Evolutionary conservation across 35 echinoderm and acorn worm species (phyloP), one percentile per base, ranked within the genome.

Genomic region (Acanthaster planci): DNA sequence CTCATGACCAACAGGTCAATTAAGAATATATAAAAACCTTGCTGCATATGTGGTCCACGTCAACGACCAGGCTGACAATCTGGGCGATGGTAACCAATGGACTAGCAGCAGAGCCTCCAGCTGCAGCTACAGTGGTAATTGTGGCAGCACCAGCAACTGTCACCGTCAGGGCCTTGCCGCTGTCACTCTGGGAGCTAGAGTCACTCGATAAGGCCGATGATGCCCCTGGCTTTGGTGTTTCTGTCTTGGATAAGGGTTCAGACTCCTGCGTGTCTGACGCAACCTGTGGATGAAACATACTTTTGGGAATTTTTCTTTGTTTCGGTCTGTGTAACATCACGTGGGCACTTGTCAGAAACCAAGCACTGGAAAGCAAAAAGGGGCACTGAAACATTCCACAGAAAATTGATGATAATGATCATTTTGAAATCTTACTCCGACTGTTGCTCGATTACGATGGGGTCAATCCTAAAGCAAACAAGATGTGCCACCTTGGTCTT

Each of bases 1-100:
- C n/a, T n/a, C n/a, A n/a, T n/a, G n/a, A n/a, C n/a, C n/a, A n/a
- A n/a, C n/a, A n/a, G n/a, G n/a, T n/a, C n/a, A n/a, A n/a, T n/a
- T n/a, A 47, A 6, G 42, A 47, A 47, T 31, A 0, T 14, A 59
- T 37, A 88, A 76, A 84, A 14, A 91, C 77, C 89, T 85, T 67
- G 51, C 76, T 44, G 50, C 55, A 85, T 31, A 87, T 37, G 17
- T 39, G 55, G 84, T 98, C 95, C 72, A 98, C 72, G 67, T 98
- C 95, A 39, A 88, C 80, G 3, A 94, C 92, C 19, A 98, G 85
- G 39, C 78, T 67, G 37, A 98, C 83, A 38, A 98, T 79, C 77
- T 98, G 95, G 35, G 80, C 72, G 0, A 82, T 34, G 8, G 95
- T 98, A 15, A 94, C 60, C 15, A 91, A 91, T 2, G 89, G 86